A percentile compares a stretch with the other conserved stretches of the same genome.
Conservation (phyloP, 2,797 vertebrate genomes). For the Cryptoblepharus egeriae region DNA sequence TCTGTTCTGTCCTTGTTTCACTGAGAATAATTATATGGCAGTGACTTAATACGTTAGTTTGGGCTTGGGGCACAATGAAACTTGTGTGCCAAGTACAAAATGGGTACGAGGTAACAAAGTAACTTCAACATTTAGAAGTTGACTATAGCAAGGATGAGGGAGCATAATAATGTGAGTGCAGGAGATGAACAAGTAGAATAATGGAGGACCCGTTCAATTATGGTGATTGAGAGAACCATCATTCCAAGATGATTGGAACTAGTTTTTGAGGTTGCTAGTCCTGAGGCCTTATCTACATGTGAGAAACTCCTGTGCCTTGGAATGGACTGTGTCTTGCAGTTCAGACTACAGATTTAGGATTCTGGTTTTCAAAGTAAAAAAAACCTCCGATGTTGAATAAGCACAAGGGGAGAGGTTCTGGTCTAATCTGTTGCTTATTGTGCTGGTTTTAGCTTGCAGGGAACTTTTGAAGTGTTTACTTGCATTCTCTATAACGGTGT, state of each 20-base stretch:
- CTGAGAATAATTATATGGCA: conserved; percentile 8
- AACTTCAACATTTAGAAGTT: background rate
- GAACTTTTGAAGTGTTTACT: background rate
- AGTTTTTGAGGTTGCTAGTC: background rate
- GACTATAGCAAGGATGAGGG: background rate
- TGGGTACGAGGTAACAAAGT: background rate
- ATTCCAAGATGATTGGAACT: too few relatives aligned
- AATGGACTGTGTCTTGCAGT: background rate
- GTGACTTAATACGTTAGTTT: background rate
- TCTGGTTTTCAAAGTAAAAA: too few relatives aligned
- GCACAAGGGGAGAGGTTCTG: background rate
- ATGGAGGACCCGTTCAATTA: background rate
- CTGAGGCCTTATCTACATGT: background rate
- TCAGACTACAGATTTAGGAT: background rate
- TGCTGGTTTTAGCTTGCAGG: background rate
- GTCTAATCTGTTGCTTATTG: background rate
- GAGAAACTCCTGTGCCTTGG: background rate
- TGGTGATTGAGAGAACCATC: background rate
- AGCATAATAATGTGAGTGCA: background rate
- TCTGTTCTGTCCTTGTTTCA: background rate
- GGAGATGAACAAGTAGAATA: background rate
- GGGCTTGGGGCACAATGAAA: background rate
- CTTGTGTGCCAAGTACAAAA: background rate
- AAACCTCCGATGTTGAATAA: background rate
- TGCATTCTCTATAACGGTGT: background rate